phyloP scores from a whole-genome alignment of 2,888 invertebrate genomes.

The Lathronympha strigana region DNA sequence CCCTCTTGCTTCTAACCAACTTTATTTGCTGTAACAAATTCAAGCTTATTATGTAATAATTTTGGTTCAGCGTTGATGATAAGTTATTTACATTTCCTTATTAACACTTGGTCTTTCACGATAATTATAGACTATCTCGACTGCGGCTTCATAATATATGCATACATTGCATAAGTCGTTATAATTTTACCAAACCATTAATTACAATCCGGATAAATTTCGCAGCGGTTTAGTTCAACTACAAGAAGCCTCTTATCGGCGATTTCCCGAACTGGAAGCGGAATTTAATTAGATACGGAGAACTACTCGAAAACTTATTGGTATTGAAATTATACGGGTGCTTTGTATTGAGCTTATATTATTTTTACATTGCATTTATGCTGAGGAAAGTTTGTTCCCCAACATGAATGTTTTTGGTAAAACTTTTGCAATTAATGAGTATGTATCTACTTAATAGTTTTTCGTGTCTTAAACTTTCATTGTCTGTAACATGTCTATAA shows the following conservation, averaged over 20 bases:
- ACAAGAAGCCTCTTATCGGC: slow-evolving; percentile 24
- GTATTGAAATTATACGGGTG: slow-evolving; percentile 10
- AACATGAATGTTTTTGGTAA: slow-evolving; percentile 1
- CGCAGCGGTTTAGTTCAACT: neutral
- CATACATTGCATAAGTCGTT: too few relatives aligned
- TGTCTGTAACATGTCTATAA: neutral
- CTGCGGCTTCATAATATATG: too few relatives aligned
- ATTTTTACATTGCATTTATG: neutral
- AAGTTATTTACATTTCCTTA: too few relatives aligned
- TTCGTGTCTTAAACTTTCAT: neutral
- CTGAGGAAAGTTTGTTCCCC: neutral
- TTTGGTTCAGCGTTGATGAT: too few relatives aligned
- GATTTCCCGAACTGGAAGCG: slow-evolving; percentile 8
- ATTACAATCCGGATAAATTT: too few relatives aligned
- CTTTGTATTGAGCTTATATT: slow-evolving; percentile 1
- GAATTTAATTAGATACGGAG: slow-evolving; percentile 23
- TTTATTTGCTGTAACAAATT: too few relatives aligned
- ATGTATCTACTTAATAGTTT: neutral
- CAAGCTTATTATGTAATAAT: too few relatives aligned
- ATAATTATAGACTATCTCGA: too few relatives aligned
- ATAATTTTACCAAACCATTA: too few relatives aligned
- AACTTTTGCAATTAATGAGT: neutral
- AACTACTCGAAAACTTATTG: slow-evolving; percentile 12
- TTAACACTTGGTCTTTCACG: too few relatives aligned
- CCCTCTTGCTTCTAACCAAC: too few relatives aligned